Evolutionary conservation across 23 tunicate species (phyloP).

Genomic region (Halocynthia aurantium): DNA sequence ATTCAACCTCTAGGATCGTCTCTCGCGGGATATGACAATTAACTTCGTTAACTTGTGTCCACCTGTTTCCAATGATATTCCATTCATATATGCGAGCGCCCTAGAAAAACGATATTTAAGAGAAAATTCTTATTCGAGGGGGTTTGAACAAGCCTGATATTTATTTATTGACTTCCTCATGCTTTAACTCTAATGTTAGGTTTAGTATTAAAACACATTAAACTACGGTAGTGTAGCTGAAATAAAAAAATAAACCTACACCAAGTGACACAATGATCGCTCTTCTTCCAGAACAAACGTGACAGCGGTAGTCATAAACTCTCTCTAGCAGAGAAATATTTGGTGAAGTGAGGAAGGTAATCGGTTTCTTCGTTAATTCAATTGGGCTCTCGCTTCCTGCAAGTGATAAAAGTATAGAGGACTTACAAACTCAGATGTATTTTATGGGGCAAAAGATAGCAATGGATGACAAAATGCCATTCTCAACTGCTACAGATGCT

Average conservation of each 20-base stretch:
- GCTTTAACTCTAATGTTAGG: too few species aligned
- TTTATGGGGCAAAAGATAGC: too few species aligned
- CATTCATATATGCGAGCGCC: constrained; percentile 42
- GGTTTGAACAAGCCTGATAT: not conserved
- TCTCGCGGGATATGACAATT: constrained; percentile 56
- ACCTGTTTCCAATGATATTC: constrained; percentile 30
- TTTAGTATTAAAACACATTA: too few species aligned
- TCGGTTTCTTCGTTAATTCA: not conserved
- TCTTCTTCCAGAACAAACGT: constrained; percentile 34
- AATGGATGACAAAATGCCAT: too few species aligned
- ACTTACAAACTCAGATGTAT: too few species aligned
- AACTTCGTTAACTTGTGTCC: constrained; percentile 39
- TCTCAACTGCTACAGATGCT: too few species aligned
- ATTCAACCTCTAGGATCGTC: constrained; percentile 68
- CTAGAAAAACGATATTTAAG: constrained; percentile 19
- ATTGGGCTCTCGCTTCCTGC: constrained; percentile 11
- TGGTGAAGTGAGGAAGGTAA: not conserved
- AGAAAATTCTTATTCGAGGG: not conserved
- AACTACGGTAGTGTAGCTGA: too few species aligned
- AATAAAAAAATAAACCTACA: constrained; percentile 22
- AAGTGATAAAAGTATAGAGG: too few species aligned
- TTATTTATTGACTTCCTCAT: too few species aligned
- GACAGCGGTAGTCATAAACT: constrained; percentile 55
- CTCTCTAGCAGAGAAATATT: constrained; percentile 11
- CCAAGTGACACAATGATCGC: constrained; percentile 58